phyloP scores from a whole-genome alignment of 2,888 invertebrate genomes.

The Elegia similella region DNA sequence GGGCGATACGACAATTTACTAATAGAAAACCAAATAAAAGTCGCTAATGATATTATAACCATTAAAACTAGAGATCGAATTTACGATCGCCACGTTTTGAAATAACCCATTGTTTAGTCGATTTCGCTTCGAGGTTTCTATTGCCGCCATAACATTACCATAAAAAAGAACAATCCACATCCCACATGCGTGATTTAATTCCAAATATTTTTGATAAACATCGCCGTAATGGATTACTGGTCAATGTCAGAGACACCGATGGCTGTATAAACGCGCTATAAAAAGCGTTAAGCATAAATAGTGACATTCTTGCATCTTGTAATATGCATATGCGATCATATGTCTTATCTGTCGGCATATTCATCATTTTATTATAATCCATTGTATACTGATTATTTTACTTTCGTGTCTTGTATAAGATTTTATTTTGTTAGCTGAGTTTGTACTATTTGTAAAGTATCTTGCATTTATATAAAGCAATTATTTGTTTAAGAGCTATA shows the following conservation, averaged over 20 bases:
- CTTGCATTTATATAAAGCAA: no score
- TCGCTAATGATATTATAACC: constrained; percentile 19
- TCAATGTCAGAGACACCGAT: background rate
- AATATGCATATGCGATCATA: constrained; percentile 38
- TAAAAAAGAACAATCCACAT: constrained; percentile 57
- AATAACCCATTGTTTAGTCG: constrained; percentile 46
- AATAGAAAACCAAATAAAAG: constrained; percentile 15
- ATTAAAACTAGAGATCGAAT: constrained; percentile 14
- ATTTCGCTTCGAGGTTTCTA: constrained; percentile 50
- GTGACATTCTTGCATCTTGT: constrained; percentile 45
- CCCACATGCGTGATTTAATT: constrained; percentile 64
- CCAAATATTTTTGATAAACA: constrained; percentile 61
- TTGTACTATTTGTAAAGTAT: no score
- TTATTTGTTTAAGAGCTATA: no score
- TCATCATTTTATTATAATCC: background rate
- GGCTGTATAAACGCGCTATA: constrained; percentile 19
- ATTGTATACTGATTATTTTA: background rate
- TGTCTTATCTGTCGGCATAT: background rate
- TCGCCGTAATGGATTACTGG: constrained; percentile 46
- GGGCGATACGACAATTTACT: constrained; percentile 4
- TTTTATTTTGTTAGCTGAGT: no score
- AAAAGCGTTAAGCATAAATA: no score
- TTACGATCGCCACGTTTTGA: constrained; percentile 17
- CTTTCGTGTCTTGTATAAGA: background rate
- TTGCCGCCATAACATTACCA: constrained; percentile 61